Conservation (phyloP, 2,888 invertebrate species). For the Volucella zonaria region DNA sequence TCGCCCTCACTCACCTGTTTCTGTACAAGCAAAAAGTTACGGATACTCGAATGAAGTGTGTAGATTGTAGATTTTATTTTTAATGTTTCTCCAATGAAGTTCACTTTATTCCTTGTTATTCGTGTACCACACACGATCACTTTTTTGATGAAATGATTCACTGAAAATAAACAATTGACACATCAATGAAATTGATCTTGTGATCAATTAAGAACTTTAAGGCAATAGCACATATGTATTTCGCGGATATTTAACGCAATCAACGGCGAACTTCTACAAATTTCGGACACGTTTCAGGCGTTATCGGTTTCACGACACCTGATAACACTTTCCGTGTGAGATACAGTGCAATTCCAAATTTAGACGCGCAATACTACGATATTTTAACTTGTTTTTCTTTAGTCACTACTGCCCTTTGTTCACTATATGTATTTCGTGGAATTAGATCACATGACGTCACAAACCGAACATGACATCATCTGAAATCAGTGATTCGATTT, state of each 20-base stretch:
- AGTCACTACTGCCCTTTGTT: constrained; percentile 17
- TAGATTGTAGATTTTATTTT: constrained; percentile 17
- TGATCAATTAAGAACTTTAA: constrained; percentile 49
- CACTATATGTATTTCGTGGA: constrained; percentile 19
- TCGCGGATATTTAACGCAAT: constrained; percentile 6
- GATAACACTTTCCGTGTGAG: constrained; percentile 38
- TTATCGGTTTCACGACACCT: constrained; percentile 39
- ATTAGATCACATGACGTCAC: constrained; percentile 67
- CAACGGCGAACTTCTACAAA: constrained; percentile 1
- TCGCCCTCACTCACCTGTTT: constrained; percentile 54
- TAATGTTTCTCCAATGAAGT: background rate
- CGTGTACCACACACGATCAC: no score
- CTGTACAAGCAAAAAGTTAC: constrained; percentile 27
- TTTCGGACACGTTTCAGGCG: constrained; percentile 22
- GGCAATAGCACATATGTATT: background rate
- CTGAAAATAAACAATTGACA: constrained; percentile 59
- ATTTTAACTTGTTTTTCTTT: constrained; percentile 28
- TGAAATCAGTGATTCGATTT: constrained; percentile 11
- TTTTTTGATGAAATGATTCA: constrained; percentile 29
- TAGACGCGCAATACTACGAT: constrained; percentile 14
- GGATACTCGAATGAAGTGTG: constrained; percentile 24
- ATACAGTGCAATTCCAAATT: constrained; percentile 1
- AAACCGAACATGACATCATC: constrained; percentile 63
- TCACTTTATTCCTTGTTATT: constrained; percentile 24
- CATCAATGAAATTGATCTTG: constrained; percentile 48